Evolutionary conservation across 64 coral and sea anemone species (phyloP).

Genomic region (Stylophora pistillata): DNA sequence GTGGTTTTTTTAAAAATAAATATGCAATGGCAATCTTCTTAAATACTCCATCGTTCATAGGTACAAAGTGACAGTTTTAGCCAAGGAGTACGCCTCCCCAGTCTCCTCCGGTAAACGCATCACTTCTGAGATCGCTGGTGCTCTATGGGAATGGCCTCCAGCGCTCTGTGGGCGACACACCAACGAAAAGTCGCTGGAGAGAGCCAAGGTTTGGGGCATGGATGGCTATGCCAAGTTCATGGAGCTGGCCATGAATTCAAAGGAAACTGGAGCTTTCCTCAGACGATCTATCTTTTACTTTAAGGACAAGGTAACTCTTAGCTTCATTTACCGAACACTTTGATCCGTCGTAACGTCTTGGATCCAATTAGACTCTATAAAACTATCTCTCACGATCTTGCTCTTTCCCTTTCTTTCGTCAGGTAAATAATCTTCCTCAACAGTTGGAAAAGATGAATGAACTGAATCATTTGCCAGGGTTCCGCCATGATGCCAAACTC

Average conservation of each 20-base stretch:
- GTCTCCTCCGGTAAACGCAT: conserved; percentile 20
- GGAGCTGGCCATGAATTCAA: conserved; percentile 20
- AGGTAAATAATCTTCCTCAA: conserved; percentile 1
- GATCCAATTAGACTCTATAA: neutral
- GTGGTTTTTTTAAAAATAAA: too few species aligned
- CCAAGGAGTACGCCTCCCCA: conserved; percentile 7
- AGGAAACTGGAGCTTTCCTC: conserved; percentile 23
- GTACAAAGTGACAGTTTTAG: conserved; percentile 20
- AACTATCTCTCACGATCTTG: neutral
- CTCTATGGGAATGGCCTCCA: conserved; percentile 33
- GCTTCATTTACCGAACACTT: neutral
- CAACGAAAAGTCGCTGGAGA: conserved; percentile 19
- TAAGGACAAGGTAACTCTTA: conserved; percentile 17
- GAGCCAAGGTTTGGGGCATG: conserved; percentile 20
- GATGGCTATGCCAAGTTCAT: conserved; percentile 21
- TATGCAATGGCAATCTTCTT: too few species aligned
- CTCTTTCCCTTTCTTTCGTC: neutral
- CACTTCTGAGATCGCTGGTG: conserved; percentile 26
- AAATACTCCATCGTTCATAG: neutral
- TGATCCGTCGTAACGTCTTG: neutral
- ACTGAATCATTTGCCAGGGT: neutral
- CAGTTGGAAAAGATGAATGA: conserved; percentile 21
- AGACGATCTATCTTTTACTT: conserved; percentile 36
- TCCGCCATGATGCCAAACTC: conserved; percentile 29
- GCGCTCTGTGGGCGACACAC: conserved; percentile 12